Conservation (phyloP, 2,113 vertebrate species). For the Terrapene triunguis region DNA sequence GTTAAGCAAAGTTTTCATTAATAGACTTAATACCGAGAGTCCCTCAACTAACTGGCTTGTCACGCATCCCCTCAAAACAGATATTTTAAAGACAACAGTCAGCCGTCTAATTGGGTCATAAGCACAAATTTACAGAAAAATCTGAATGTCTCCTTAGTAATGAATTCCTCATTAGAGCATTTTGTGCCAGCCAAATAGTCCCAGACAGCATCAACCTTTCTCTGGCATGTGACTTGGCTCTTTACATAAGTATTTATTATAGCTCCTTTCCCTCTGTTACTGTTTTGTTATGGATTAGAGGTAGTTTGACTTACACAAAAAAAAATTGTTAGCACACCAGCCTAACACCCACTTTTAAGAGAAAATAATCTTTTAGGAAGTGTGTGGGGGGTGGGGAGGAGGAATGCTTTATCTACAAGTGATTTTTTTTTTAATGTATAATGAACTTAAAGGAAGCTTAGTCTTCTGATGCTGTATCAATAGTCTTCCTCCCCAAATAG, state of each 20-base stretch:
- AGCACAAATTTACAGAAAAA: neutral
- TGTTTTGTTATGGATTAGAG: neutral
- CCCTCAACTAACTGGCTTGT: fast-evolving
- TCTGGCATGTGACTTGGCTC: neutral
- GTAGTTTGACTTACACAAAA: neutral
- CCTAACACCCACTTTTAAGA: neutral
- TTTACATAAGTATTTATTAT: neutral
- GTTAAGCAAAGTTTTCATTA: neutral
- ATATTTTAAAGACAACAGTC: neutral
- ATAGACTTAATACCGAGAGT: neutral
- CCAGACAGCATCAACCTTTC: neutral
- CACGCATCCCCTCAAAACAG: neutral
- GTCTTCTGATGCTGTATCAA: neutral
- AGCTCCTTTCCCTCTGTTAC: neutral
- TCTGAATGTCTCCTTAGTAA: fast-evolving
- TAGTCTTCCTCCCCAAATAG: neutral
- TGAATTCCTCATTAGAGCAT: neutral
- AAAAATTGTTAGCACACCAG: neutral
- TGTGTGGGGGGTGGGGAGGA: neutral
- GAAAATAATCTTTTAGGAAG: neutral
- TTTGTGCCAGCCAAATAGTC: neutral
- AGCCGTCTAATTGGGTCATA: neutral
- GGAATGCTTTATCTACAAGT: neutral
- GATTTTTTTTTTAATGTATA: neutral
- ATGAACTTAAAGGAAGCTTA: neutral